Evolutionary conservation across 2,888 invertebrate species (phyloP).

Genomic region (Orgyia antiqua): DNA sequence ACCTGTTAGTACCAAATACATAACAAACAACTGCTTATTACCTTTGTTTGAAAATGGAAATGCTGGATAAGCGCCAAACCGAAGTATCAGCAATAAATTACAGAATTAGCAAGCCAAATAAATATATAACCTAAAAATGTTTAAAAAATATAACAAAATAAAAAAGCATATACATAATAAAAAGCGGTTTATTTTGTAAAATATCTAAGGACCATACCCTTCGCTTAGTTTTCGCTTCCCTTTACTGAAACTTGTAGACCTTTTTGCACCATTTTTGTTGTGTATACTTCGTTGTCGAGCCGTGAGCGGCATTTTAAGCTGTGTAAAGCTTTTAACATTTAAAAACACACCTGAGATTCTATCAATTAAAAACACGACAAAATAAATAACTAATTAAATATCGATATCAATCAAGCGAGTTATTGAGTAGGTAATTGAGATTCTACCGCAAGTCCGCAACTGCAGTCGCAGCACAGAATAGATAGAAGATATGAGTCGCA

Average conservation of each 20-base stretch:
- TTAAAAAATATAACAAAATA: slow-evolving; percentile 9
- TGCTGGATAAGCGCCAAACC: slow-evolving; percentile 47
- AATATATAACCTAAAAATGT: slow-evolving; percentile 23
- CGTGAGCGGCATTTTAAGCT: slow-evolving; percentile 54
- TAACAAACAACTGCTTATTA: no score
- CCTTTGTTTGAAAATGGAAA: slow-evolving; percentile 35
- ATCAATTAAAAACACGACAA: no score
- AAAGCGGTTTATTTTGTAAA: slow-evolving; percentile 7
- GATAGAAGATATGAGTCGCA: no score
- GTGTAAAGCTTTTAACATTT: not conserved
- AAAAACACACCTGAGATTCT: slow-evolving; percentile 9
- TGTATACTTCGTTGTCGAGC: slow-evolving; percentile 66
- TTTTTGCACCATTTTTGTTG: slow-evolving; percentile 65
- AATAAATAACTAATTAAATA: no score
- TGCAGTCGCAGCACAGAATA: no score
- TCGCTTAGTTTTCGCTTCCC: slow-evolving; percentile 58
- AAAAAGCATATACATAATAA: slow-evolving; percentile 12
- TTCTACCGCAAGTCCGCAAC: no score
- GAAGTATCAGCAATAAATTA: slow-evolving; percentile 31
- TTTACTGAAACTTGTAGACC: slow-evolving; percentile 56
- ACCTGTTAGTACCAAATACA: no score
- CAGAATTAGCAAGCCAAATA: slow-evolving; percentile 22
- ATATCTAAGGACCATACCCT: slow-evolving; percentile 39
- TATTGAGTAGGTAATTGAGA: no score
- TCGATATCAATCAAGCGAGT: no score